Percentiles rank a stretch among this genome's conserved stretches.
phyloP scores from a whole-genome alignment of 2,888 invertebrate genomes.

The Sisyra nigra region DNA sequence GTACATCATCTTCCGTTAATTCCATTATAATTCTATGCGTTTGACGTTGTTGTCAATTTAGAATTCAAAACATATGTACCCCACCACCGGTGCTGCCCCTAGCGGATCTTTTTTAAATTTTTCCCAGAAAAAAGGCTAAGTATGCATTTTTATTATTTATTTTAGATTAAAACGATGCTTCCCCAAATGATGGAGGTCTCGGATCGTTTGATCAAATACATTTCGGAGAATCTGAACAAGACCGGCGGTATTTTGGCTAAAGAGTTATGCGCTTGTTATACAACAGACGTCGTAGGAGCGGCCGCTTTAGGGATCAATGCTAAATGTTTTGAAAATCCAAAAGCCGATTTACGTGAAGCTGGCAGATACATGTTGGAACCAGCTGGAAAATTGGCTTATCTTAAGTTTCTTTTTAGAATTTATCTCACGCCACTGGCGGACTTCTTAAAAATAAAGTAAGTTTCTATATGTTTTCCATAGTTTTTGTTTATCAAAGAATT shows the following conservation, averaged over 20 bases:
- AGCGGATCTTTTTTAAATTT: too few relatives aligned
- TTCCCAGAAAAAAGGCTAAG: not conserved
- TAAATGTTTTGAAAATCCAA: constrained; percentile 18
- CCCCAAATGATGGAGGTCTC: constrained; percentile 27
- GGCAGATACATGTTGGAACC: not conserved
- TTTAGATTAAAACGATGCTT: constrained; percentile 25
- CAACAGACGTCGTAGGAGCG: constrained; percentile 23
- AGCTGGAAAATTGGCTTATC: too few relatives aligned
- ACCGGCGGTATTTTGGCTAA: constrained; percentile 22
- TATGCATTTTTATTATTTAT: too few relatives aligned
- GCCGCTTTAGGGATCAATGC: constrained; percentile 24
- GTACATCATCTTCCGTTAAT: too few relatives aligned
- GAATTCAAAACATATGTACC: too few relatives aligned
- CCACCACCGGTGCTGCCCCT: too few relatives aligned
- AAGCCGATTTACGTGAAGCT: constrained; percentile 14
- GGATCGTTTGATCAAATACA: constrained; percentile 20
- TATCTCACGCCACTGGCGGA: too few relatives aligned
- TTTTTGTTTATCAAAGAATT: too few relatives aligned
- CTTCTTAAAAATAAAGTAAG: too few relatives aligned
- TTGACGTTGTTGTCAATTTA: too few relatives aligned
- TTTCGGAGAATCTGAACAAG: constrained; percentile 17
- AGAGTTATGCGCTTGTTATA: constrained; percentile 22
- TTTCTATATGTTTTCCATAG: too few relatives aligned
- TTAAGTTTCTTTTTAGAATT: not conserved
- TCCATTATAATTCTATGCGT: too few relatives aligned